phyloP scores from a whole-genome alignment of 2,113 vertebrate species.

The Cyphomyrus discorhynchus region DNA sequence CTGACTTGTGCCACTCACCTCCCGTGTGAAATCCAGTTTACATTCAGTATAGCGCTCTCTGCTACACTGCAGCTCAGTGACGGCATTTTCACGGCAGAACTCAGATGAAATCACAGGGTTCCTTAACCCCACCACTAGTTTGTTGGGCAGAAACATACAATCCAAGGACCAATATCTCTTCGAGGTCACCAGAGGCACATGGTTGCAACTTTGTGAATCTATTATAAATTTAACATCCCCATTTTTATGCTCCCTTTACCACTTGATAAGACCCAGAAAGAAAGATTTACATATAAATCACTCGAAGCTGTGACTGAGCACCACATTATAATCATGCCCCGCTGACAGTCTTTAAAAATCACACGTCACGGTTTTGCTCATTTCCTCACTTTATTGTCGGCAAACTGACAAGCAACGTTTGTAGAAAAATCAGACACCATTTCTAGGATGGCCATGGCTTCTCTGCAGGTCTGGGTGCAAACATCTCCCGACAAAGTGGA shows the following conservation, averaged over 20 bases:
- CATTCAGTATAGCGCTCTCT: not conserved
- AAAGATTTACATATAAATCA: not conserved
- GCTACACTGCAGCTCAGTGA: not conserved
- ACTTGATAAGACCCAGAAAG: not conserved
- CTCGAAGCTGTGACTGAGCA: not conserved
- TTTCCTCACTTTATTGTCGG: not conserved
- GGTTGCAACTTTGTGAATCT: not conserved
- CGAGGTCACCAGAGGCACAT: not conserved
- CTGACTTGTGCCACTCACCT: not conserved
- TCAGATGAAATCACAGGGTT: not conserved
- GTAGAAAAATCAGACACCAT: slow-evolving; percentile 53
- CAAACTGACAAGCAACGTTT: slow-evolving; percentile 36
- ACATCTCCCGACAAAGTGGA: slow-evolving; percentile 46
- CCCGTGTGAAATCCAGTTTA: not conserved
- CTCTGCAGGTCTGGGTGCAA: slow-evolving; percentile 30
- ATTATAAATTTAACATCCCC: not conserved
- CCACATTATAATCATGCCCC: not conserved
- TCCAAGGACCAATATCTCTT: not conserved
- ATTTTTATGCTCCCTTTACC: not conserved
- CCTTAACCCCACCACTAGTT: not conserved
- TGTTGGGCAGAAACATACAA: not conserved
- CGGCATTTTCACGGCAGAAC: not conserved
- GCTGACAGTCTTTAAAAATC: not conserved
- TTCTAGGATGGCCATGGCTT: slow-evolving; percentile 38
- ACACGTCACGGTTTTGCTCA: not conserved